These are phyloP conservation scores for Amblyornis subalaris DNA, from an alignment of 2,113 vertebrate genomes.

Conservation along the genomic window DNA sequence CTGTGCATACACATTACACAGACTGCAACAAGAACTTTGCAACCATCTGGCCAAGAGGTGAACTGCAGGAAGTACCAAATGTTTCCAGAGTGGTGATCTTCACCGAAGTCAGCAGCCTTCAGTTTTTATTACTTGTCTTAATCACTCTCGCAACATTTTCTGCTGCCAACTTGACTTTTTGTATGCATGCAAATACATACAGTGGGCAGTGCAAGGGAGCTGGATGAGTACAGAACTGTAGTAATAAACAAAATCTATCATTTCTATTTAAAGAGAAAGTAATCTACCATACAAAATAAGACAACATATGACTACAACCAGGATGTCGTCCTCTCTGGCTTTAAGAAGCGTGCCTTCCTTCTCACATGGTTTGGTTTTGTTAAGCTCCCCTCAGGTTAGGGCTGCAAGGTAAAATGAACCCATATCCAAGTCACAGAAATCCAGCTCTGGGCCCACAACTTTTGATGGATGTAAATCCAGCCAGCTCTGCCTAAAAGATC, in stretches of 20 bases:
- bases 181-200: accelerated
- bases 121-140: neutral
- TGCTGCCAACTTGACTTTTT: neutral
- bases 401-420: neutral
- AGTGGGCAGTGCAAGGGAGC: neutral
- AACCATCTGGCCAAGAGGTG: neutral
- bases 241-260: neutral
- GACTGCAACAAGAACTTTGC: neutral
- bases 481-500: neutral
- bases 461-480: neutral
- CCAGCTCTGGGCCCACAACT: neutral
- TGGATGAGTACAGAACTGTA: neutral
- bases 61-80: neutral
- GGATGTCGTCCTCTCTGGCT: neutral
- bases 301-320: neutral
- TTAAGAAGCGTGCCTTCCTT: neutral
- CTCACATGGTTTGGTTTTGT: neutral
- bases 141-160: neutral
- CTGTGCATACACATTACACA: neutral
- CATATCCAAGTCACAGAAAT: neutral
- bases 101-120: neutral
- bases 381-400: neutral
- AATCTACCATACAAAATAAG: neutral
- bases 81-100: neutral
- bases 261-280: neutral